These are phyloP conservation scores for Danio choprae DNA, from an alignment of 2,797 vertebrate species.

Conservation along the genomic window DNA sequence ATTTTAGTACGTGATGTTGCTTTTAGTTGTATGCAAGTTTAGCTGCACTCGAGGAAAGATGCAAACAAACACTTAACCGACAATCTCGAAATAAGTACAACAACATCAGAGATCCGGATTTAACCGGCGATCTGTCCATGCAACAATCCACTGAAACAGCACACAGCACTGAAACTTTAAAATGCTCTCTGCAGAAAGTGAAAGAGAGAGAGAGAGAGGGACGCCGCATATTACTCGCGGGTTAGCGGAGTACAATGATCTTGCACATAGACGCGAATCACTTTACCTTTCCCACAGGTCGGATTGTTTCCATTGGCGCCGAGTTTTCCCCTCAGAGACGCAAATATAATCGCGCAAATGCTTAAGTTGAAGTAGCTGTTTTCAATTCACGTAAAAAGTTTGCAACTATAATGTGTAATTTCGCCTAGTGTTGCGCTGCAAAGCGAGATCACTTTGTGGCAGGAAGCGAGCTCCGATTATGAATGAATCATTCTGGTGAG, in stretches of 20 bases:
- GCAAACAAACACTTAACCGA: slow-evolving; percentile 14
- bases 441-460: slow-evolving; percentile 76
- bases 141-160: background rate
- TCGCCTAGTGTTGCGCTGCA: slow-evolving; percentile 71
- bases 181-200: background rate
- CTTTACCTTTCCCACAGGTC: slow-evolving; percentile 54
- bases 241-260: slow-evolving; percentile 46
- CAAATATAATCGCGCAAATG: slow-evolving; percentile 3
- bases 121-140: background rate
- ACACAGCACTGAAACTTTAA: background rate
- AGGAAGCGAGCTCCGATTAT: slow-evolving; percentile 70
- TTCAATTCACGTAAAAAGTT: slow-evolving; percentile 69
- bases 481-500: slow-evolving; percentile 24
- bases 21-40: background rate
- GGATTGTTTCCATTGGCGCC: slow-evolving; percentile 42
- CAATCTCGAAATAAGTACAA: background rate
- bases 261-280: slow-evolving; percentile 27
- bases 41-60: background rate
- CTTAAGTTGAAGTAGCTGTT: background rate
- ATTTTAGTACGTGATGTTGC: background rate
- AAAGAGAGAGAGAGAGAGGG: background rate
- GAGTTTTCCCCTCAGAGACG: slow-evolving; percentile 61
- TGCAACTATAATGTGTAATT: slow-evolving; percentile 76
- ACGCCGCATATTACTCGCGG: slow-evolving; percentile 3
- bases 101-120: background rate